These are phyloP conservation scores for Bos javanicus DNA, from an alignment of 2,113 vertebrate genomes.

Conservation along the genomic window DNA sequence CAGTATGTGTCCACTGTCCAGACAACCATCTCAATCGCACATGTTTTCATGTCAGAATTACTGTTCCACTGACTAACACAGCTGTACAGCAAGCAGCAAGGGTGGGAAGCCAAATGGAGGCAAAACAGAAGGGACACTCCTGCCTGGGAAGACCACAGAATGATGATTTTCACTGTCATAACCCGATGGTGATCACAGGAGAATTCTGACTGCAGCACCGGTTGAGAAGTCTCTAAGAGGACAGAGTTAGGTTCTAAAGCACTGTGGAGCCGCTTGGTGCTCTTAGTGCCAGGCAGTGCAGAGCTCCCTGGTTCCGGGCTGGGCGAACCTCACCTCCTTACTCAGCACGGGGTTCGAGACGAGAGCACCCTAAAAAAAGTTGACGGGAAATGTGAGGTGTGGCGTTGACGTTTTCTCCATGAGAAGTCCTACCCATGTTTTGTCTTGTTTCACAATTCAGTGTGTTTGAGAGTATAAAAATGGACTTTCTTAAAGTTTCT, in stretches of 20 bases:
- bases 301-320: not conserved
- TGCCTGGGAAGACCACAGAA: not conserved
- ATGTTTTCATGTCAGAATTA: not conserved
- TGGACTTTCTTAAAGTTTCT: not conserved
- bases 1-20: rapidly evolving
- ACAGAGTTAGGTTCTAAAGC: not conserved
- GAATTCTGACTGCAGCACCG: not conserved
- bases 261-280: not conserved
- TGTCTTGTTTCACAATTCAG: not conserved
- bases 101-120: not conserved
- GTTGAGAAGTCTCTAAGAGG: constrained; percentile 10
- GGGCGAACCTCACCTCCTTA: not conserved
- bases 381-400: not conserved
- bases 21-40: rapidly evolving
- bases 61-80: not conserved
- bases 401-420: not conserved
- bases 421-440: not conserved
- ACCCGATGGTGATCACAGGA: not conserved
- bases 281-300: not conserved
- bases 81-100: not conserved
- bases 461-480: not conserved
- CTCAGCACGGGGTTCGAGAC: not conserved
- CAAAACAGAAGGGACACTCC: not conserved
- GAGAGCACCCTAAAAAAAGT: not conserved
- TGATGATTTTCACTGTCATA: not conserved